Evolutionary conservation across 2,888 invertebrate species (phyloP).

Genomic region (Chloromyia formosa): DNA sequence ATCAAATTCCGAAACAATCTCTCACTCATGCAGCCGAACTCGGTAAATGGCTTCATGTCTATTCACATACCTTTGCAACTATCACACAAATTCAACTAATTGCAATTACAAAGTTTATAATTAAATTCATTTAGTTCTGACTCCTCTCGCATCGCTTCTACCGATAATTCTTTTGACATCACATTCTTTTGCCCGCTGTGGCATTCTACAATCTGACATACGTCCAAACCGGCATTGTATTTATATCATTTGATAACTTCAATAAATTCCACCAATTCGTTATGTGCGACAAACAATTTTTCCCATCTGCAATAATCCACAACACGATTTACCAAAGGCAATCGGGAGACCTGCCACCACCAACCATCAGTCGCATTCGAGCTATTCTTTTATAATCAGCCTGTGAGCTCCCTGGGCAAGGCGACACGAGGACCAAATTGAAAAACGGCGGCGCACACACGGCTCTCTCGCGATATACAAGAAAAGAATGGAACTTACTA

Average conservation of each 20-base stretch:
- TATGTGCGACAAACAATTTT: slow-evolving; percentile 34
- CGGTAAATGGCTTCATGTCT: background rate
- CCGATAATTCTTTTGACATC: slow-evolving; percentile 20
- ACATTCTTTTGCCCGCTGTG: slow-evolving; percentile 4
- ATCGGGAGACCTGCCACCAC: too few relatives aligned
- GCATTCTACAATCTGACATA: slow-evolving; percentile 25
- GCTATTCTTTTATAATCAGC: slow-evolving; percentile 26
- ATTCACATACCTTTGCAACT: background rate
- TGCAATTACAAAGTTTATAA: slow-evolving; percentile 20
- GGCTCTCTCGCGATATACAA: too few relatives aligned
- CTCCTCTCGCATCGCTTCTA: background rate
- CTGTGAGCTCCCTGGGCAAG: background rate
- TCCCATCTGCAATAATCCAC: slow-evolving; percentile 16
- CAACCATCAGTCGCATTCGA: too few relatives aligned
- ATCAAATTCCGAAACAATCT: too few relatives aligned
- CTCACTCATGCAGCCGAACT: too few relatives aligned
- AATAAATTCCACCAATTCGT: slow-evolving; percentile 41
- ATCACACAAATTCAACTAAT: background rate
- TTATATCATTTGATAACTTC: slow-evolving; percentile 37
- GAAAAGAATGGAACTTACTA: background rate
- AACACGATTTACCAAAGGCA: too few relatives aligned
- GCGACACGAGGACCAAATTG: background rate
- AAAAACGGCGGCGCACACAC: background rate
- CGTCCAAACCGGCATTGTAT: slow-evolving; percentile 25
- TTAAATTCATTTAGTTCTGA: slow-evolving; percentile 28